Percentiles rank a stretch among this genome's conserved stretches.
Evolutionary conservation across 1,140 invertebrate genomes (phyloP).

Genomic region (Drosophila athabasca): DNA sequence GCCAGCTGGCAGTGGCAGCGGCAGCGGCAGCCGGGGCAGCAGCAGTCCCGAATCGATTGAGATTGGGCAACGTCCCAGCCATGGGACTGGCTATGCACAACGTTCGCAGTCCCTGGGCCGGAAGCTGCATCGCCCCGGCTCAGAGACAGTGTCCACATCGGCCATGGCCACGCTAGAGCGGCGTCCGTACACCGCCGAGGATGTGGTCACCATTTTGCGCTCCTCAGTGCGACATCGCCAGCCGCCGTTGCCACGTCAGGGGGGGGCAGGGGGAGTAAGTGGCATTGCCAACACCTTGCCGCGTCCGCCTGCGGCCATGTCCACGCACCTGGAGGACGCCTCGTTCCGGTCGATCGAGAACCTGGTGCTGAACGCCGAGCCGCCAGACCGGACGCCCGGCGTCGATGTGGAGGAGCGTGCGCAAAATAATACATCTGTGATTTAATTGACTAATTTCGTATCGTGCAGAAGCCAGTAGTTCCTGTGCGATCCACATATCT

Average conservation of each 20-base stretch:
- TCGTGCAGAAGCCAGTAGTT: constrained; percentile 51
- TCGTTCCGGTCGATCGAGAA: constrained; percentile 85
- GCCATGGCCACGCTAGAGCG: constrained; percentile 33
- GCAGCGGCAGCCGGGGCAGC: constrained; percentile 54
- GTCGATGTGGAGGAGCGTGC: constrained; percentile 47
- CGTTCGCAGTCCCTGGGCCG: constrained; percentile 65
- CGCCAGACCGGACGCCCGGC: constrained; percentile 84
- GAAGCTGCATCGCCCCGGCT: constrained; percentile 44
- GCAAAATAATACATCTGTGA: constrained; percentile 82
- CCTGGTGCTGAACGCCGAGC: constrained; percentile 86
- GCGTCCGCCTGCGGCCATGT: constrained; percentile 60
- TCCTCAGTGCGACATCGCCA: constrained; percentile 78
- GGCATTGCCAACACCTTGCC: constrained; percentile 52
- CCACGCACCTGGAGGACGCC: constrained; percentile 66
- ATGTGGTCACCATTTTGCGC: constrained; percentile 86
- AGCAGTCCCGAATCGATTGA: constrained; percentile 71
- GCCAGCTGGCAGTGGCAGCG: constrained; percentile 40
- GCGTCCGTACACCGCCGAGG: constrained; percentile 84
- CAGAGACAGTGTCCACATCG: constrained; percentile 3
- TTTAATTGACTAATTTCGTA: constrained; percentile 80
- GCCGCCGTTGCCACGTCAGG: constrained; percentile 14
- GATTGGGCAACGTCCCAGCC: constrained; percentile 50
- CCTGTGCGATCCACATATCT: constrained; percentile 70
- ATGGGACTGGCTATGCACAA: constrained; percentile 46
- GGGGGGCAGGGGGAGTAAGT: background rate